A percentile compares a stretch with the other conserved stretches of the same genome.
Evolutionary conservation across 2,888 invertebrate species (phyloP).

Genomic region (Habroteleia sp.): DNA sequence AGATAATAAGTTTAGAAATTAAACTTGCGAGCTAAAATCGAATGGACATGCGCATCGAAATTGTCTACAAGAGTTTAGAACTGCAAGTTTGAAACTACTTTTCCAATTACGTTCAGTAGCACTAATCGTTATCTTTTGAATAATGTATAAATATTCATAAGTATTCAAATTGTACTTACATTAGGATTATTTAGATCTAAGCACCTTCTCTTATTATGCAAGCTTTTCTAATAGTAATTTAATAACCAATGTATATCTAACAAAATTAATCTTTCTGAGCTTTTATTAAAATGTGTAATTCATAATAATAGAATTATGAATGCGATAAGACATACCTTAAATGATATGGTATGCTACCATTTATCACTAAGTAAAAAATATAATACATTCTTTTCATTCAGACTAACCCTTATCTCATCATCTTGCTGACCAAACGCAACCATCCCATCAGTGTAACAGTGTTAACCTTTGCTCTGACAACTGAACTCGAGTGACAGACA

Average conservation of each 20-base stretch:
- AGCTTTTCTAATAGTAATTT: too few relatives aligned
- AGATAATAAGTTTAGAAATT: constrained; percentile 16
- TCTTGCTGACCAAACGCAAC: constrained; percentile 37
- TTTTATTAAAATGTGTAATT: too few relatives aligned
- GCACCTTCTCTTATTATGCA: too few relatives aligned
- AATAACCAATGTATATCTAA: too few relatives aligned
- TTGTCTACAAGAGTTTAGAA: constrained; percentile 7
- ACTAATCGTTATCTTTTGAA: constrained; percentile 17
- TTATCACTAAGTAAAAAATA: too few relatives aligned
- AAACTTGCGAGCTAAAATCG: constrained; percentile 6
- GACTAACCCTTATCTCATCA: constrained; percentile 17
- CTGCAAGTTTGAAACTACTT: constrained; percentile 19
- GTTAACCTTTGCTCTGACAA: constrained; percentile 50
- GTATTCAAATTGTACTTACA: background rate
- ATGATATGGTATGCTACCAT: too few relatives aligned
- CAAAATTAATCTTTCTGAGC: too few relatives aligned
- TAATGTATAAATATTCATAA: constrained; percentile 22
- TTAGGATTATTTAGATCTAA: background rate
- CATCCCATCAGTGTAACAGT: constrained; percentile 49
- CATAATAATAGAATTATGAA: too few relatives aligned
- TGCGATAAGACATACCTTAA: too few relatives aligned
- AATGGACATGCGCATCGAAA: constrained; percentile 1
- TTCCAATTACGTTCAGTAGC: constrained; percentile 15
- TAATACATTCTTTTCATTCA: constrained; percentile 7
- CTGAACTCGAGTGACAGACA: constrained; percentile 51